Base-by-base conservation (phyloP, 2,797 vertebrate species). In the Catharus ustulatus region DNA sequence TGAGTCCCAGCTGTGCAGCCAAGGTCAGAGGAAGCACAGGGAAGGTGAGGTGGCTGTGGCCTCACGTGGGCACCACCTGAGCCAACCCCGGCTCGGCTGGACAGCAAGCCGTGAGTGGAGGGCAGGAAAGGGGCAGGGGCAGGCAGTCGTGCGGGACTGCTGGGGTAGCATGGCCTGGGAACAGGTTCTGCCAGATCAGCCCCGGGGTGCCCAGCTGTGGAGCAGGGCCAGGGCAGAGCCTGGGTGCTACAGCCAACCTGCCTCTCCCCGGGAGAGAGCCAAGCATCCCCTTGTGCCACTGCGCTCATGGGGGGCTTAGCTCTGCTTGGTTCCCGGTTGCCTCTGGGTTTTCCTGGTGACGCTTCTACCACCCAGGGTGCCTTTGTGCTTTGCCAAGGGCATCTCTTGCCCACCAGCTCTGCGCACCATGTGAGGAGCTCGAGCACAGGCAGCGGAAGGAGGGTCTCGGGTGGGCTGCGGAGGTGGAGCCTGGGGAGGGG, bases 401-500 rank as follows among this genome's bases (percentile, higher is more conserved):
- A 51, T 75, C 36, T 80, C 24, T 66, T 62, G 71, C 71, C 77
- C 81, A 54, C 71, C 84, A 40, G 59, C 63, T 76, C 82, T 62
- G 79, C 5, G 3, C 52, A 55, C 45, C 90, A 54, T 74, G 58
- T 4, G 26, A 57, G 75, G 40, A 84, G 63, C 90, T 89, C 58
- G 71, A 90, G 95, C 93, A 67, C 87, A 90, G 75, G 86, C 89
- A 40, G 87, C 63, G 24, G 96, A 94, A 95, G 93, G 93, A 91
- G 91, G 91, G 95, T 96, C 93, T 87, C 62, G 87, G 93, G 92
- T 95, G 95, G 94, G 91, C 94, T 96, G 80, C 16, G 94, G 93
- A 94, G 96, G 96, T 92, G 95, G 96, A 96, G 95, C 89, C 84
- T 74, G 87, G 76, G 96, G 95, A 94, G 95, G 96, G 93, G 93